Evolutionary conservation across 1,140 invertebrate genomes (phyloP).

Genomic region (Proctacanthus coquilletti): DNA sequence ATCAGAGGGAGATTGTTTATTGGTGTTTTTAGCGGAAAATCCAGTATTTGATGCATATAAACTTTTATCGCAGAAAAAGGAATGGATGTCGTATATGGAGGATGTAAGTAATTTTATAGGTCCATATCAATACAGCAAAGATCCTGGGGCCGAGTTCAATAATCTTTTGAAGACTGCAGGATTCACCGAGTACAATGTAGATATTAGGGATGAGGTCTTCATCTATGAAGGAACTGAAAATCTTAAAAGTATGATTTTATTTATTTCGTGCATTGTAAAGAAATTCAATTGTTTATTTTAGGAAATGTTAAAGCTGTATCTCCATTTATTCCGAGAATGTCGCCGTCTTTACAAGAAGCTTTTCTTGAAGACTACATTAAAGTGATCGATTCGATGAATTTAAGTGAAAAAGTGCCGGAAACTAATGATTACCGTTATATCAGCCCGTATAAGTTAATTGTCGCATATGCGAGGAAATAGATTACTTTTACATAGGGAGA

Average conservation of each 20-base stretch:
- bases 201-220: conserved; percentile 43
- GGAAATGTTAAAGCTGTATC: conserved; percentile 56
- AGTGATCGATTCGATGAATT: conserved; percentile 32
- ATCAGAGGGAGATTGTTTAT: conserved; percentile 46
- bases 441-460: no score
- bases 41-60: conserved; percentile 55
- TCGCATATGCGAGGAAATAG: no score
- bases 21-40: conserved; percentile 55
- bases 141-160: conserved; percentile 45
- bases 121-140: conserved; percentile 42
- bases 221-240: conserved; percentile 42
- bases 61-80: conserved; percentile 35
- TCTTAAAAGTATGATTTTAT: conserved; percentile 37
- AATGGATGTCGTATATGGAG: conserved; percentile 50
- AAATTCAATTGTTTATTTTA: conserved; percentile 24
- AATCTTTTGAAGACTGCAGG: conserved; percentile 45
- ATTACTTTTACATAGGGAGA: no score
- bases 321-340: conserved; percentile 53
- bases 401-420: conserved; percentile 18
- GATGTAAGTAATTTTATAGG: conserved; percentile 48
- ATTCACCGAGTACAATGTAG: conserved; percentile 47
- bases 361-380: conserved; percentile 43
- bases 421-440: no score
- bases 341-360: conserved; percentile 40
- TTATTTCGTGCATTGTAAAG: neutral